Conservation (phyloP, 35 echinoderm and acorn worm genomes). For the Amphiura filiformis region DNA sequence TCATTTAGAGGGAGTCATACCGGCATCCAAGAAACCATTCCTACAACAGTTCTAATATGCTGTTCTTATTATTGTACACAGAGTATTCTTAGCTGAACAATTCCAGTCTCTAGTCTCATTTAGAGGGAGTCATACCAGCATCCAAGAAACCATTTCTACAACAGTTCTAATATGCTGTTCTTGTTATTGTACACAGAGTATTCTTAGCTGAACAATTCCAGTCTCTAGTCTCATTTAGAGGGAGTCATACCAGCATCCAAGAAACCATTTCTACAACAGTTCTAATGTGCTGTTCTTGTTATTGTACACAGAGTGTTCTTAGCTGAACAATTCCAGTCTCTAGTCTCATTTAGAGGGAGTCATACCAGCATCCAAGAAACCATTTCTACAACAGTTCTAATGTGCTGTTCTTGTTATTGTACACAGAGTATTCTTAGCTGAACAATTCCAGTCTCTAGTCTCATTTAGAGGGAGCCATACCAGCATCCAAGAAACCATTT, state of each 20-base stretch:
- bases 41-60: too few species aligned
- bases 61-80: too few species aligned
- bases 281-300: background rate
- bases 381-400: too few species aligned
- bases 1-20: too few species aligned
- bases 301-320: conserved; percentile 22
- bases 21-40: too few species aligned
- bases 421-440: conserved; percentile 66
- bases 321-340: conserved; percentile 32
- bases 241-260: conserved; percentile 83
- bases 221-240: conserved; percentile 76
- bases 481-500: too few species aligned
- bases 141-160: too few species aligned
- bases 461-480: background rate
- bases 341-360: conserved; percentile 60
- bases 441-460: conserved; percentile 86
- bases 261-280: conserved; percentile 70
- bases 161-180: too few species aligned
- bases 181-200: too few species aligned
- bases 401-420: conserved; percentile 62
- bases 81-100: too few species aligned
- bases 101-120: too few species aligned
- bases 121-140: too few species aligned
- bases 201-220: conserved; percentile 81
- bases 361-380: conserved; percentile 77